Evolutionary conservation across 2,797 vertebrate genomes (phyloP), one percentile per base, ranked within the genome.

Genomic region (Carapus acus): DNA sequence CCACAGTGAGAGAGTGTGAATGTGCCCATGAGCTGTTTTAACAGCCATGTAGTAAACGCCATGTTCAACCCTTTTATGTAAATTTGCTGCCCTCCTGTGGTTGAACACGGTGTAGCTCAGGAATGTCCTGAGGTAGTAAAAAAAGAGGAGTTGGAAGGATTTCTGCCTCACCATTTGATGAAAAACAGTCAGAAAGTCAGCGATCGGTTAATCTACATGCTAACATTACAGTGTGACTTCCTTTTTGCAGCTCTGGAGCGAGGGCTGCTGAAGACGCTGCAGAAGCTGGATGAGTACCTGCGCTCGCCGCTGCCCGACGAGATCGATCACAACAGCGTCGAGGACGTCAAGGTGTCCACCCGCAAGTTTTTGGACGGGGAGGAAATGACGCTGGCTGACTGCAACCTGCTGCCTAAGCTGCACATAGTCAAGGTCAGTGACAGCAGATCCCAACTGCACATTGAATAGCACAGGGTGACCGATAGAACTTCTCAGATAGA

Each of bases 241-340:
- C 1, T 38, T 4, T 14, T 6, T 58, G 12, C 62, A 98, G 96
- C 62, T 24, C 82, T 97, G 74, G 95, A 98, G 67, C 90, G 91
- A 7, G 89, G 93, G 0, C 88, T 98, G 6, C 77, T 97, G 86
- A 98, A 98, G 81, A 96, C 94, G 0, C 85, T 99, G 56, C 94
- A 98, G 88, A 99, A 98, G 69, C 82, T 97, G 80, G 93, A 98
- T 0, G 96, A 98, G 44, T 97, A 98, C 52, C 90, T 98, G 54
- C 85, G 88, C 62, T 92, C 89, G 0, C 93, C 95, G 0, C 90
- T 97, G 3, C 94, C 95, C 0, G 95, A 98, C 0, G 96, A 99
- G 85, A 97, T 99, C 0, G 96, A 98, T 65, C 94, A 97, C 77
- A 95, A 98, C 65, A 97, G 94, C 81, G 92, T 94, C 64, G 96